Base-by-base conservation (phyloP, 1,140 invertebrate species). In the Dolichoris vasculosae region DNA sequence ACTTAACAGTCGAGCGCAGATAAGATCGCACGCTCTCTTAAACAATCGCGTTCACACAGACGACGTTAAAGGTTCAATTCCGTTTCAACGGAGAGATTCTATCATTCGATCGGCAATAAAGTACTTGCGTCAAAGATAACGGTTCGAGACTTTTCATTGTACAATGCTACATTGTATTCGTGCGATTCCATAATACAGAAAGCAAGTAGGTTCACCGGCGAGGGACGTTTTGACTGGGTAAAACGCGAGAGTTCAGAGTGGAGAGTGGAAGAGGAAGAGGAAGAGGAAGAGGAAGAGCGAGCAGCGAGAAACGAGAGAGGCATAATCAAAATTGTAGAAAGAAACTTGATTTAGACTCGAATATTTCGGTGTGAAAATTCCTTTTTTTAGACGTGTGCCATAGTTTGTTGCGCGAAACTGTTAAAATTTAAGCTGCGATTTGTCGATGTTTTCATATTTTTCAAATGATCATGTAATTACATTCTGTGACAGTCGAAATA, bases 41-140 rank as follows among this genome's bases (percentile, higher is more conserved):
- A 84, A 84, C 76, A 85, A 85, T 85, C 67, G 84, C 77, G 67
- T 85, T 85, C 84, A 35, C 84, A 81, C 75, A 85, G 67, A 69
- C 67, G 84, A 85, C 84, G 84, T 82, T 76, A 85, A 85, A 85
- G 84, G 84, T 85, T 85, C 84, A 85, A 85, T 85, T 82, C 84
- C 78, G 79, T 51, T 77, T 13, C 76, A 2, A 7, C 15, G 32
- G 69, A 48, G 43, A 81, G 64, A 85, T 81, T 73, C 77, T 85
- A 85, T 85, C 84, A 55, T 76, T 64, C 84, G 84, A 85, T 85
- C 84, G 84, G 79, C 84, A 82, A 85, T 85, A 85, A 85, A 85
- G 84, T 85, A 76, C 64, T 71, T 64, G 79, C 84, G 84, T 85
- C 84, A 76, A 85, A 85, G 79, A 81, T 85, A 85, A 85, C 84